Evolutionary conservation across 2,113 vertebrate genomes (phyloP), one percentile per base, ranked within the genome.

Genomic region (Agelaius phoeniceus): DNA sequence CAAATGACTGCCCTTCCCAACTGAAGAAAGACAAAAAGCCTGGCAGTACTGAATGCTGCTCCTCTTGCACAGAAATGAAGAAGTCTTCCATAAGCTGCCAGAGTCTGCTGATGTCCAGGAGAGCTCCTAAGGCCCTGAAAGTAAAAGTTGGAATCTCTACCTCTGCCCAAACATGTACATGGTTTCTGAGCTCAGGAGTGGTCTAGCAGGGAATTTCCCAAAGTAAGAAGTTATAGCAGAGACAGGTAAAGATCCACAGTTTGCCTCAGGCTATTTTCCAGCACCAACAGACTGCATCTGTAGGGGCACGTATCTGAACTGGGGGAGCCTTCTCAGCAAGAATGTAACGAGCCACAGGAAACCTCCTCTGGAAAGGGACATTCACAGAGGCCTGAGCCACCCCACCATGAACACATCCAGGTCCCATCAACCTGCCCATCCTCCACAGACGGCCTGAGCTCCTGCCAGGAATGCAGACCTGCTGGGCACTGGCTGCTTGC

Each of bases 191-290:
- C 62, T 85, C 88, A 91, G 90, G 78, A 95, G 67, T 13, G 43
- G 90, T 87, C 83, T 76, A 79, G 54, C 21, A 73, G 81, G 85
- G 79, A 89, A 94, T 89, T 96, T 92, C 90, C 83, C 86, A 77
- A 4, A 74, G 76, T 72, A 68, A 67, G 69, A 78, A 80, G 69
- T 63, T 92, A n/a, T 2, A 86, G 35, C 59, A 59, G 41, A 92
- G 72, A 39, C 59, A 31, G 69, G 66, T n/a, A 80, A 78, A 78
- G 59, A 92, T 26, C 49, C 55, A 73, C 6, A 1, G 21, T 80
- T 93, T 77, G 55, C 89, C 78, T 80, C 24, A 23, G 79, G 91
- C 55, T 86, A 11, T 73, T 94, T 85, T 91, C 87, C 82, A 88
- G 87, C 67, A 83, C 49, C 81, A 74, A 30, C 67, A 71, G 33